A percentile compares a stretch with the other conserved stretches of the same genome.
Conservation (phyloP, 2,113 vertebrate species). For the Lycaon pictus region DNA sequence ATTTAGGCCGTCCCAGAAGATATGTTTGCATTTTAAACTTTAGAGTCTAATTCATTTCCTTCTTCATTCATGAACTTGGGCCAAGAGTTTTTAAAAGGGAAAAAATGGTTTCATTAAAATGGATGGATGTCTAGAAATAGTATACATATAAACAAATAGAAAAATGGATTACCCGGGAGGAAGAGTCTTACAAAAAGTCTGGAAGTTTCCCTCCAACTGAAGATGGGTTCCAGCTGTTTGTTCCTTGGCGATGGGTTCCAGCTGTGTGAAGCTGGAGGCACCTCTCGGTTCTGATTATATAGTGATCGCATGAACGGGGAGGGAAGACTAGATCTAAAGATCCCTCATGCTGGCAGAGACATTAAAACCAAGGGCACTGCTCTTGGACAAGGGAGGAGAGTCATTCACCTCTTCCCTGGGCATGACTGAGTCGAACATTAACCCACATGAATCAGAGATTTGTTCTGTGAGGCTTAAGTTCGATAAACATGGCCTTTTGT, state of each 20-base stretch:
- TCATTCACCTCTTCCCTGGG: conserved; percentile 61
- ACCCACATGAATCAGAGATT: background rate
- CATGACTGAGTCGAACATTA: conserved; percentile 56
- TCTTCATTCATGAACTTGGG: background rate
- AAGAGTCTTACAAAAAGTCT: conserved; percentile 65
- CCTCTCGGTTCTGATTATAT: conserved; percentile 46
- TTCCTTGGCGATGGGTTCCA: background rate
- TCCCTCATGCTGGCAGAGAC: background rate
- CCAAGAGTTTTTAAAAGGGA: background rate
- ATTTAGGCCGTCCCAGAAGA: background rate
- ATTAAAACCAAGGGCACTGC: background rate
- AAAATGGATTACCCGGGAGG: background rate
- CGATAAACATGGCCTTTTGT: conserved; percentile 7
- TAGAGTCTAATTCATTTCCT: background rate
- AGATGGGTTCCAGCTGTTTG: background rate
- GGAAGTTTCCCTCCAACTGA: background rate
- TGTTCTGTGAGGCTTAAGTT: background rate
- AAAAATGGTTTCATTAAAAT: background rate
- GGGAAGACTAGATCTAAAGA: background rate
- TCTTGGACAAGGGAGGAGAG: conserved; percentile 13
- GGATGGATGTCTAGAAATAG: background rate
- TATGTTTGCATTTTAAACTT: conserved; percentile 39
- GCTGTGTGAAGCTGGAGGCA: background rate
- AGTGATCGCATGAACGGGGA: background rate
- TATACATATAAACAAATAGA: conserved; percentile 40